These are phyloP conservation scores for Schizopygopsis malacanthus DNA, from an alignment of 2,797 vertebrate species.

Conservation along the genomic window DNA sequence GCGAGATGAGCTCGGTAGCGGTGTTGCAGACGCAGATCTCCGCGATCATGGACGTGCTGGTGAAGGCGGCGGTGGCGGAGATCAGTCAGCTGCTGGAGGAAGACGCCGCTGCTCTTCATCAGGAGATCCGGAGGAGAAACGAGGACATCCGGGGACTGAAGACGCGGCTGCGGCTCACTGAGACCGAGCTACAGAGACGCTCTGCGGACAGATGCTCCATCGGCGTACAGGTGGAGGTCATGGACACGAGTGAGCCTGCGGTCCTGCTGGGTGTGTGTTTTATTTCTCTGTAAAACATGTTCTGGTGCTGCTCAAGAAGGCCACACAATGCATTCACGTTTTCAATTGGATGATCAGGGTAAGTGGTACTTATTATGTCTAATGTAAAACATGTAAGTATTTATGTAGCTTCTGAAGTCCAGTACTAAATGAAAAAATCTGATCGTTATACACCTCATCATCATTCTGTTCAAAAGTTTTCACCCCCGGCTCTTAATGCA, in stretches of 20 bases:
- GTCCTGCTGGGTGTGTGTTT: neutral
- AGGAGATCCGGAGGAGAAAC: conserved; percentile 73
- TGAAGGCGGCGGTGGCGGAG: conserved; percentile 77
- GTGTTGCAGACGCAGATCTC: conserved; percentile 69
- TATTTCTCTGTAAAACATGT: too few relatives aligned
- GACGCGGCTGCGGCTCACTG: conserved; percentile 67
- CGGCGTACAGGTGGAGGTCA: conserved; percentile 49
- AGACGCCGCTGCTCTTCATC: conserved; percentile 65
- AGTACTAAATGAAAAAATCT: too few relatives aligned
- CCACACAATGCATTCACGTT: too few relatives aligned
- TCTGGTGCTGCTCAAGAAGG: too few relatives aligned
- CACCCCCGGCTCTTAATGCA: too few relatives aligned
- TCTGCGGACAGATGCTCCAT: conserved; percentile 38
- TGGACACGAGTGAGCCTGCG: conserved; percentile 14
- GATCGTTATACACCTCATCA: too few relatives aligned
- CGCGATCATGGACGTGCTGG: conserved; percentile 76
- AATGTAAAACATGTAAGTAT: too few relatives aligned
- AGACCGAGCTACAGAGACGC: conserved; percentile 70
- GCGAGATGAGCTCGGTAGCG: conserved; percentile 23
- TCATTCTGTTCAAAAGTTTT: too few relatives aligned
- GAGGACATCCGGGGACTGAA: conserved; percentile 73
- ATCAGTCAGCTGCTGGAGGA: conserved; percentile 77
- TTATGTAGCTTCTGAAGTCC: too few relatives aligned
- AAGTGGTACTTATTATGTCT: too few relatives aligned
- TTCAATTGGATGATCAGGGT: too few relatives aligned